Evolutionary conservation across 2,888 invertebrate species (phyloP).

Genomic region (Dolomedes plantarius): DNA sequence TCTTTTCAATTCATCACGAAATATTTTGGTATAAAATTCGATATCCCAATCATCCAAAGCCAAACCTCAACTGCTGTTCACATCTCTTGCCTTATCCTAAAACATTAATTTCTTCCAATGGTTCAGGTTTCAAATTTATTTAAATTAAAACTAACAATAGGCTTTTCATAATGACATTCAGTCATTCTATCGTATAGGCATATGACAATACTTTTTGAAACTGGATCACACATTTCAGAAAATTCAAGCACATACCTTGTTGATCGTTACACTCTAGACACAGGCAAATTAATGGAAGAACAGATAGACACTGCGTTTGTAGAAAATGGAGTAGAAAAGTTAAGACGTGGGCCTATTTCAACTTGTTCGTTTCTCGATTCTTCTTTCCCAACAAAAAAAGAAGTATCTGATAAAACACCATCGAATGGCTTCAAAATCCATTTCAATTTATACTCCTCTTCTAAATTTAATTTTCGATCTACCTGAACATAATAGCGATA

Average conservation of each 20-base stretch:
- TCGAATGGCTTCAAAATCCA: constrained; percentile 86
- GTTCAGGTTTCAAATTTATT: constrained; percentile 81
- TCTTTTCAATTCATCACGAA: constrained; percentile 88
- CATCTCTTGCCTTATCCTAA: constrained; percentile 84
- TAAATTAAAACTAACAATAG: constrained; percentile 80
- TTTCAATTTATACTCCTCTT: constrained; percentile 82
- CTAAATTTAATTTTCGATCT: constrained; percentile 78
- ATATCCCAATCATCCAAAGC: constrained; percentile 96
- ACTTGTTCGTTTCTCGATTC: background rate
- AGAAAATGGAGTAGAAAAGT: constrained; percentile 96
- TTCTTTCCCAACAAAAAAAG: constrained; percentile 8
- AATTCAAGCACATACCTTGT: constrained; percentile 82
- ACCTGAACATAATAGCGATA: constrained; percentile 88
- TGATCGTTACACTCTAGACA: constrained; percentile 89
- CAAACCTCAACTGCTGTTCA: constrained; percentile 87
- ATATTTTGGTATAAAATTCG: constrained; percentile 91
- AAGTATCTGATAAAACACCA: constrained; percentile 10
- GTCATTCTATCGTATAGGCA: constrained; percentile 93
- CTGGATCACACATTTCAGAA: constrained; percentile 51
- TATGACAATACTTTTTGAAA: constrained; percentile 61
- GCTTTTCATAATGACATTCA: constrained; percentile 86
- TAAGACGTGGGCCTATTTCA: constrained; percentile 81
- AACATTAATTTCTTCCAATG: constrained; percentile 91
- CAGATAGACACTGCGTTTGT: constrained; percentile 98
- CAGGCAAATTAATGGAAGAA: constrained; percentile 85